phyloP scores from a whole-genome alignment of 2,797 vertebrate species.

The Scolopax rusticola region DNA sequence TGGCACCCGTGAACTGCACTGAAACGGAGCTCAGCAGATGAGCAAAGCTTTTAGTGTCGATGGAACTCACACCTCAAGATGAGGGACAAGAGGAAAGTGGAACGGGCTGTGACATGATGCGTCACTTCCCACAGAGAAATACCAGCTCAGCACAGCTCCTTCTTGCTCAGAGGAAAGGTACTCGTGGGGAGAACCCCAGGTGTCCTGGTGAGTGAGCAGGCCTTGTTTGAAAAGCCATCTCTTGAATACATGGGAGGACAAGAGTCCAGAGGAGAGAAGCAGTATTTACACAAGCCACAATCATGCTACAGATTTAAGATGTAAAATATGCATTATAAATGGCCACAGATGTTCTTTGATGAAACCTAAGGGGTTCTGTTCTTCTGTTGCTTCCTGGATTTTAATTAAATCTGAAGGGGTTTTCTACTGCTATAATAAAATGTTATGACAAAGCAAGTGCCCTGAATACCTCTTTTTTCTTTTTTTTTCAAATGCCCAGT shows the following conservation, averaged over 20 bases:
- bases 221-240: background rate
- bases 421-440: background rate
- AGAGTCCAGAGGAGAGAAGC: background rate
- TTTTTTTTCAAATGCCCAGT: background rate
- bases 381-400: background rate
- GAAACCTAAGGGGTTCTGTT: background rate
- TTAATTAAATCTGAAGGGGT: background rate
- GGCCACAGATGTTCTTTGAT: background rate
- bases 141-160: background rate
- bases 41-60: background rate
- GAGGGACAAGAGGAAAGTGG: background rate
- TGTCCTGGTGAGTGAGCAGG: background rate
- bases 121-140: background rate
- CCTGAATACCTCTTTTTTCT: background rate
- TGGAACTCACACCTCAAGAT: background rate
- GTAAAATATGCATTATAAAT: background rate
- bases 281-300: background rate
- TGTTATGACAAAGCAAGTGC: background rate
- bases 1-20: background rate
- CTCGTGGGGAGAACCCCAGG: accelerated
- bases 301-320: background rate
- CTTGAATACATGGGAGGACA: accelerated
- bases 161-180: background rate
- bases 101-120: background rate
- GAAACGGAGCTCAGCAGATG: background rate